A percentile compares a stretch with the other conserved stretches of the same genome.
Evolutionary conservation across 2,888 invertebrate species (phyloP).

Genomic region (Drosophila borealis): DNA sequence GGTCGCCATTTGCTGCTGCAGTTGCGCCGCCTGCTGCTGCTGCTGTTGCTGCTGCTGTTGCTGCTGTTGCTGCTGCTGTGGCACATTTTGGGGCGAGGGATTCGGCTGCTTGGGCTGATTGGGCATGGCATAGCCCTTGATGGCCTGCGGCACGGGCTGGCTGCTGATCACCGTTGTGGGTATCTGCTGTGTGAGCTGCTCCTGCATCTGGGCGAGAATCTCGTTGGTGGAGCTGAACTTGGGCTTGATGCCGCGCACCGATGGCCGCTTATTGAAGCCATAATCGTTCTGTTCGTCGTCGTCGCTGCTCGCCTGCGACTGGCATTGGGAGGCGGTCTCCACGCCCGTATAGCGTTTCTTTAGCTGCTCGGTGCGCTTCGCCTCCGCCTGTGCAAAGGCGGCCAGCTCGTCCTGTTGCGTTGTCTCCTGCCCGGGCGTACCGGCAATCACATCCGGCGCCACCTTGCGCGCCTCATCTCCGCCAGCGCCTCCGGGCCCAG

Average conservation of each 20-base stretch:
- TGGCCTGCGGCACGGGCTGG: constrained; percentile 76
- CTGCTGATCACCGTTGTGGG: constrained; percentile 77
- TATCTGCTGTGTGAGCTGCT: constrained; percentile 86
- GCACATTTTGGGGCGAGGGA: constrained; percentile 80
- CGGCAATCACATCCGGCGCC: constrained; percentile 92
- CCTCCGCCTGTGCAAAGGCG: constrained; percentile 94
- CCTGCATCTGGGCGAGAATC: constrained; percentile 92
- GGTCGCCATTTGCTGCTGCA: constrained; percentile 64
- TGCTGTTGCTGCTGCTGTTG: constrained; percentile 52
- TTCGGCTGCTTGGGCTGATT: constrained; percentile 81
- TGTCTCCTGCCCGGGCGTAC: constrained; percentile 86
- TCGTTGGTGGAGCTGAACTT: constrained; percentile 92
- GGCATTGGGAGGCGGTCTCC: constrained; percentile 81
- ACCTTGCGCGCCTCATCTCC: constrained; percentile 86
- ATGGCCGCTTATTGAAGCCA: constrained; percentile 94
- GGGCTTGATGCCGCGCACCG: constrained; percentile 95
- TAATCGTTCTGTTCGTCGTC: constrained; percentile 95
- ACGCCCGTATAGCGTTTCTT: constrained; percentile 89
- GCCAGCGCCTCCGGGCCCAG: constrained; percentile 84
- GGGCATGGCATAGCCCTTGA: constrained; percentile 83
- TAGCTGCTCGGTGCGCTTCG: constrained; percentile 92
- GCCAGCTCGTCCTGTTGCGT: constrained; percentile 90
- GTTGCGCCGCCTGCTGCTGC: constrained; percentile 57
- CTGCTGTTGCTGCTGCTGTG: constrained; percentile 64
- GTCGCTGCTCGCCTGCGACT: constrained; percentile 84